A percentile compares a stretch with the other conserved stretches of the same genome.
These are phyloP conservation scores for Columba livia DNA, from an alignment of 2,113 vertebrate genomes.

Conservation along the genomic window DNA sequence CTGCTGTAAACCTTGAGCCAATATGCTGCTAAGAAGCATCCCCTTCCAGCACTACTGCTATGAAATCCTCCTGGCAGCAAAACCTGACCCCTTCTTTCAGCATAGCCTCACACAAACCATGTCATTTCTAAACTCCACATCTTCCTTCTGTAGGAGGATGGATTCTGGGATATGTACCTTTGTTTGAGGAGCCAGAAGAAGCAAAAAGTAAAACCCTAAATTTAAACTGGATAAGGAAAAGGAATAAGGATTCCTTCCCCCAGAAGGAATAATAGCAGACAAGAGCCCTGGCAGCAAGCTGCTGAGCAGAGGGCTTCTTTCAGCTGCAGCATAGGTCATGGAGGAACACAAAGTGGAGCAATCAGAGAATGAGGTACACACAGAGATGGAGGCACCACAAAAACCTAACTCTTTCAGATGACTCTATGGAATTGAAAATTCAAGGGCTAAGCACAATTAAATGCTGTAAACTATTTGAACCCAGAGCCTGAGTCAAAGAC, in stretches of 20 bases:
- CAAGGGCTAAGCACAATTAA: neutral
- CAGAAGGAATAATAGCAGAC: neutral
- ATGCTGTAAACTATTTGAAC: neutral
- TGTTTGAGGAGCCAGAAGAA: neutral
- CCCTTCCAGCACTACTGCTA: neutral
- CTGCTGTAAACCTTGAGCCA: neutral
- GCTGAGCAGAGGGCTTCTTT: neutral
- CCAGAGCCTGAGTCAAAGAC: neutral
- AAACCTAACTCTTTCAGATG: neutral
- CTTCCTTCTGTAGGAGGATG: neutral
- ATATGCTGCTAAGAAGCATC: neutral
- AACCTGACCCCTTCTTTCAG: neutral
- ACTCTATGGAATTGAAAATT: neutral
- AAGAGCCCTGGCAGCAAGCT: neutral
- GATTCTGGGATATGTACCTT: neutral
- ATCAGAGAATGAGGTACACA: neutral
- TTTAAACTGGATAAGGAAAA: neutral
- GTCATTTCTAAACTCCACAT: neutral
- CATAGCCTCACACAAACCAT: neutral
- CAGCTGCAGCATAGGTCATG: neutral
- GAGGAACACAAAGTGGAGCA: neutral
- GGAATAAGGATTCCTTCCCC: fast-evolving
- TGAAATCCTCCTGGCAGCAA: neutral
- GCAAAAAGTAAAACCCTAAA: neutral
- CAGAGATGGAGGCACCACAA: neutral